phyloP scores from a whole-genome alignment of 1,140 invertebrate genomes.

The Adelges cooleyi region DNA sequence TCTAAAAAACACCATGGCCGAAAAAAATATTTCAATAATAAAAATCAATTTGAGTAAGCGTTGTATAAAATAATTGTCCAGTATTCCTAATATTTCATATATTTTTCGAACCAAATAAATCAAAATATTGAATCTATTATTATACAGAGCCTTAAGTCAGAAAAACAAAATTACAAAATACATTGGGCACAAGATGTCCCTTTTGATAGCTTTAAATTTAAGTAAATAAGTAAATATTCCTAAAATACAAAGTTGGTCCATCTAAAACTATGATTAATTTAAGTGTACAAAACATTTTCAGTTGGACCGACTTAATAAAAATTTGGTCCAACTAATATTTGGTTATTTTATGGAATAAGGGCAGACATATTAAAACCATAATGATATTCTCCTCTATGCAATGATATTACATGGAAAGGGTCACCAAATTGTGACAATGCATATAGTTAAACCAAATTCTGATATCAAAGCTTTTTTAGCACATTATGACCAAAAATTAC shows the following conservation, averaged over 20 bases:
- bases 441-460: constrained; percentile 35
- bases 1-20: too few relatives aligned
- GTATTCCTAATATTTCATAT: too few relatives aligned
- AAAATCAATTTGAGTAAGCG: too few relatives aligned
- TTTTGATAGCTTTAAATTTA: too few relatives aligned
- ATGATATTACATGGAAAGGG: constrained; percentile 29
- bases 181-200: too few relatives aligned
- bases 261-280: constrained; percentile 37
- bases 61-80: too few relatives aligned
- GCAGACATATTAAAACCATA: too few relatives aligned
- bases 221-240: constrained; percentile 31
- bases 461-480: constrained; percentile 27
- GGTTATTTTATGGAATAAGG: constrained; percentile 37
- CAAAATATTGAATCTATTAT: too few relatives aligned
- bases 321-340: constrained; percentile 39
- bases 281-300: constrained; percentile 35
- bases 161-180: too few relatives aligned
- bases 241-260: constrained; percentile 35
- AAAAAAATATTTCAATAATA: too few relatives aligned
- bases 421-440: constrained; percentile 30
- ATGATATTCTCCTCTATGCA: constrained; percentile 33
- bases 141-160: too few relatives aligned
- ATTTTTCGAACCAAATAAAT: too few relatives aligned
- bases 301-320: constrained; percentile 41
- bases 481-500: constrained; percentile 37